Evolutionary conservation across 2,888 invertebrate genomes (phyloP).

Genomic region (Patella depressa): DNA sequence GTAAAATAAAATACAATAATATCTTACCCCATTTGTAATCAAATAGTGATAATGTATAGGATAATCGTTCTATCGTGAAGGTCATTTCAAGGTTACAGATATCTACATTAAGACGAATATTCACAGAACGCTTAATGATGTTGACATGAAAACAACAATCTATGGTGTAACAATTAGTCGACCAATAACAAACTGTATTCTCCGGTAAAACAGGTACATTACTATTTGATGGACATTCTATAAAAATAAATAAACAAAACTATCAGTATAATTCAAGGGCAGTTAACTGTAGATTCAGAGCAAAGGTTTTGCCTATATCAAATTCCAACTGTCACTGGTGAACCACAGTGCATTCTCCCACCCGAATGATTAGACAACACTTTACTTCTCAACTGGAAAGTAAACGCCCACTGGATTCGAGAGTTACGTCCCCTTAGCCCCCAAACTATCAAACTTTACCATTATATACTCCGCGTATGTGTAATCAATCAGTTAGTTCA

Average conservation of each 20-base stretch:
- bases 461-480: too few species aligned
- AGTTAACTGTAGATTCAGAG: too few species aligned
- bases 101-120: slow-evolving; percentile 33
- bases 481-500: too few species aligned
- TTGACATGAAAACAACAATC: slow-evolving; percentile 40
- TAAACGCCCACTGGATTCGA: too few species aligned
- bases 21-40: slow-evolving; percentile 36
- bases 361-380: too few species aligned
- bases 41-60: slow-evolving; percentile 34
- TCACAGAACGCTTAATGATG: slow-evolving; percentile 29
- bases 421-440: too few species aligned
- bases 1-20: neutral
- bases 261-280: too few species aligned
- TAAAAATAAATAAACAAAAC: neutral
- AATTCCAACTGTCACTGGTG: too few species aligned
- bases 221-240: slow-evolving; percentile 31
- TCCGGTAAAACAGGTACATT: slow-evolving; percentile 27
- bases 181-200: slow-evolving; percentile 31
- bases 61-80: slow-evolving; percentile 37
- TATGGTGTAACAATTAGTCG: slow-evolving; percentile 35
- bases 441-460: too few species aligned
- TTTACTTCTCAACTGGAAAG: too few species aligned
- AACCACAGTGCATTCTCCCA: too few species aligned
- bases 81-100: slow-evolving; percentile 34
- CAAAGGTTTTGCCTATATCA: too few species aligned